Base-by-base conservation (phyloP, 2,797 vertebrate species). In the Crenichthys baileyi region DNA sequence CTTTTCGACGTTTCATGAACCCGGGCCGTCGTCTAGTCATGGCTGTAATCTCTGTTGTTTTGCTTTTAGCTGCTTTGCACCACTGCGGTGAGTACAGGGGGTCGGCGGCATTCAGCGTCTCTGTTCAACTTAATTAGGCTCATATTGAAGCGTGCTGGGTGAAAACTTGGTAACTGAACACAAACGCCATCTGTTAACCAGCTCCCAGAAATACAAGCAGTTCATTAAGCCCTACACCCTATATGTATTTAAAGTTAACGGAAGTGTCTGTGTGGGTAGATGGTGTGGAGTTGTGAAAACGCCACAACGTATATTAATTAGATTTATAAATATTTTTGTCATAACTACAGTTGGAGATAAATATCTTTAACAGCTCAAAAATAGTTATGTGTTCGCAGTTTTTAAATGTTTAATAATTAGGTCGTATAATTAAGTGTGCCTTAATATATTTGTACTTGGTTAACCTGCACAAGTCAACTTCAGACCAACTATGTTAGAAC, bases 61-160 rank as follows among this genome's bases (percentile, higher is more conserved):
- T 85, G 16, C 24, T 90, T 18, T 0, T 78, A 0, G 72, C 73
- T 24, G 80, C 1, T 12, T 1, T 77, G 48, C 68, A 61, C 18
- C 31, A 4, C 24, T 67, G 48, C 61, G 89, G 90, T 87, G 60
- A 86, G 85, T 88, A 50, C 22, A 51, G 51, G 9, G 56, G 1
- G 56, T 31, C 15, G 13, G 6, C 16, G 2, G 26, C 26, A 7
- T 48, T n/a, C 9, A 26, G 8, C 46, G 29, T 63, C 60, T 36
- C 29, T 12, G 18, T 1, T 18, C 7, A 18, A 50, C 46, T 71
- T 71, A 31, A 51, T 50, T 5, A 31, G n/a, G 7, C 12, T 70
- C n/a, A 51, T 11, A 50, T 26, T 71, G 70, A n/a, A 12, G 18
- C 16, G 15, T 31, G 8, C 26, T 11, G 0, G 1, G 29, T 31